These are phyloP conservation scores for Leptinotarsa peninsularis DNA, from an alignment of 2,888 invertebrate genomes.

Conservation along the genomic window DNA sequence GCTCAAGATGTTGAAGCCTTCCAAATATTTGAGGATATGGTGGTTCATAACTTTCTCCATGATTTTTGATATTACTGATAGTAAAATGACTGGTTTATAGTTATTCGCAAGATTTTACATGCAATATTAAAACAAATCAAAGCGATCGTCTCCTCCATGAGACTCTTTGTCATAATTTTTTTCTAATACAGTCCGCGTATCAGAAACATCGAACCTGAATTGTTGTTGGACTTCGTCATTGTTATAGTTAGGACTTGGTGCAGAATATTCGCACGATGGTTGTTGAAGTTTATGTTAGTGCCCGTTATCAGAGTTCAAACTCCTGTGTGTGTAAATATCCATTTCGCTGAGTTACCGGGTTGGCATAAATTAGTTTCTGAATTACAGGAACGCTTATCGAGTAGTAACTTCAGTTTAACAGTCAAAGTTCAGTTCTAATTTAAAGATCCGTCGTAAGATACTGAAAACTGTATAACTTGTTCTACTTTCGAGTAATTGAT, in stretches of 20 bases:
- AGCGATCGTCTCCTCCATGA: no score
- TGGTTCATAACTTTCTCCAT: no score
- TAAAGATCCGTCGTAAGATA: conserved; percentile 15
- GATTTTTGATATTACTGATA: no score
- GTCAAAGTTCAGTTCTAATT: conserved; percentile 12
- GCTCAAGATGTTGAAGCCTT: no score
- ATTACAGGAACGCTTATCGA: conserved; percentile 6
- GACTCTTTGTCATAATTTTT: no score
- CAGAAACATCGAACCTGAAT: not conserved
- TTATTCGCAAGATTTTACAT: no score
- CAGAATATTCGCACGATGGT: not conserved
- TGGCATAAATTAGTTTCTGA: conserved; percentile 14
- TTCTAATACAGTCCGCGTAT: no score
- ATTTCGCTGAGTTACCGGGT: not conserved
- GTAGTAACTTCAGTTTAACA: conserved; percentile 2
- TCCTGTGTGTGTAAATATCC: not conserved
- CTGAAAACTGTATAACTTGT: conserved; percentile 1
- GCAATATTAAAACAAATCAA: no score
- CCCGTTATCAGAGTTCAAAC: not conserved
- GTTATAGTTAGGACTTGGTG: not conserved
- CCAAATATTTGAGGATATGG: no score
- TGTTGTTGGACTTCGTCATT: not conserved
- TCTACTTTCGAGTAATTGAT: not conserved
- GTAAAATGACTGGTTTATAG: no score
- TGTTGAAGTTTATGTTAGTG: not conserved